These are phyloP conservation scores for Panthera tigris DNA, from an alignment of 2,113 vertebrate species.

Conservation along the genomic window DNA sequence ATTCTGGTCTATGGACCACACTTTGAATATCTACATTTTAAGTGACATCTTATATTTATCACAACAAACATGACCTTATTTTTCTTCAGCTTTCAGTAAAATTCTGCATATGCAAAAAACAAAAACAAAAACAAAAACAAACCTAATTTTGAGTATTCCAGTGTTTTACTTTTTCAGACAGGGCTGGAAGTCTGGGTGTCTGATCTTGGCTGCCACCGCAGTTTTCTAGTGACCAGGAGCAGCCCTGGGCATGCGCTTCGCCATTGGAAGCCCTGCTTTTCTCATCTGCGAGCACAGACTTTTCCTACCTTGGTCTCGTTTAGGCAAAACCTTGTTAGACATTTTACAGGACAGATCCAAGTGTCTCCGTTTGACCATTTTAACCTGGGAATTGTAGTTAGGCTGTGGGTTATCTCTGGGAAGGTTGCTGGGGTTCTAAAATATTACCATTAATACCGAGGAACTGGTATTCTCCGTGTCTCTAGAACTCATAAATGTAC, in stretches of 20 bases:
- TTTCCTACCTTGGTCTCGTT: not conserved
- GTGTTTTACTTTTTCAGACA: not conserved
- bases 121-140: not conserved
- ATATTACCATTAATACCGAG: not conserved
- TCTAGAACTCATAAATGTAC: not conserved
- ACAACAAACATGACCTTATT: not conserved
- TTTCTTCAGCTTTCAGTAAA: not conserved
- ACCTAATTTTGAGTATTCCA: not conserved
- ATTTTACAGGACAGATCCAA: not conserved
- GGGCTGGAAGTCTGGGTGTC: not conserved
- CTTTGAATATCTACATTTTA: not conserved
- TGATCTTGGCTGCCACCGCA: not conserved
- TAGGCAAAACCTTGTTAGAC: not conserved
- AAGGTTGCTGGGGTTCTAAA: not conserved
- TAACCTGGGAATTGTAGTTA: not conserved
- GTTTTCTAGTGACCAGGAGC: not conserved
- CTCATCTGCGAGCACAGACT: not conserved
- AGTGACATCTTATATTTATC: too few species aligned
- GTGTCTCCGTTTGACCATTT: not conserved
- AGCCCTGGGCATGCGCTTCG: too few species aligned
- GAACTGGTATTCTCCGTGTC: not conserved
- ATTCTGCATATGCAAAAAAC: not conserved
- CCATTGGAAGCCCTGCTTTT: not conserved
- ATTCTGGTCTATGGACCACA: rapidly evolving
- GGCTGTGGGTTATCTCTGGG: not conserved